Evolutionary conservation across 2,113 vertebrate species (phyloP), one percentile per base, ranked within the genome.

Genomic region (Orientallactaga bullata): DNA sequence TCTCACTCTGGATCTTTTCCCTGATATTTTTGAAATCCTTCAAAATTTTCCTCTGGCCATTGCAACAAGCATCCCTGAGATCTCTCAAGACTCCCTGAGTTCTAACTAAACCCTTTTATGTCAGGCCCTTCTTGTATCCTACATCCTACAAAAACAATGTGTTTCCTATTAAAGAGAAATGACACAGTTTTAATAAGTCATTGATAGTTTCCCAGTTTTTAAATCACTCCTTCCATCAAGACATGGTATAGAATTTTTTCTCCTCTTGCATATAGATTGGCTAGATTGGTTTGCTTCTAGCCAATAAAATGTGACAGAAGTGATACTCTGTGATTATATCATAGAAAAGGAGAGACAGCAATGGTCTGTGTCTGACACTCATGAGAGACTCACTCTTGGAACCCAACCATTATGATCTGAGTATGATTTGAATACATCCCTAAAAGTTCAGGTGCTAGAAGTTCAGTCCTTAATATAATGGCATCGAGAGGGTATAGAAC

Each of bases 211-310:
- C 68, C 83, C 66, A 47, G 8, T 63, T 74, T 60, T 16, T 20
- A 84, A 55, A 16, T 37, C 47, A 69, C 7, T 87, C 20, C 0
- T 80, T 87, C n/a, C 37, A 51, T 81, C 11, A 63, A 85, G 32
- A 87, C 12, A 24, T 73, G 7, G 39, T 72, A 9, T 71, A 15
- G 24, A 76, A 78, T 80, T 73, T 24, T 24, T 32, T 21, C 18
- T 77, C 23, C 37, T 28, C 1, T 87, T 77, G 37, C 32, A 89
- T 6, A 13, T 83, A 55, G 21, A 7, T 21, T 28, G 39, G 2
- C 61, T 60, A 83, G 6, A 77, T 42, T 68, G 32, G 18, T 87
- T 93, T 94, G n/a, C 20, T 94, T 93, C 61, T 85, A 73, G 23
- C 39, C 78, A 90, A 89, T 47, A 8, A 80, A 89, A 77, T 20